Base-by-base conservation (phyloP, 1,140 invertebrate genomes). In the Nasonia vitripennis region DNA sequence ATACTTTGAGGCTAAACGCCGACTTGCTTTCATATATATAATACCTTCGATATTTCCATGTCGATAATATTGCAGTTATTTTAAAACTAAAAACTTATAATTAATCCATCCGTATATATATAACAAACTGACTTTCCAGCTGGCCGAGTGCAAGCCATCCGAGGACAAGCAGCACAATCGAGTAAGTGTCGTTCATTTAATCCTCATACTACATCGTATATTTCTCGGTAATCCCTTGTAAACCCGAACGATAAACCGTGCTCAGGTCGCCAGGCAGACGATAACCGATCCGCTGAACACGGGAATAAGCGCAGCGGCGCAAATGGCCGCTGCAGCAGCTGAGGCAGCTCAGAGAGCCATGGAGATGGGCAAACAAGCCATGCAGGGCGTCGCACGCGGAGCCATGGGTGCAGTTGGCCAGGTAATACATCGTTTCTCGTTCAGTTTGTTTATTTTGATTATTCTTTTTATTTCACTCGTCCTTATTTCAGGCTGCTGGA, bases 251-350 rank as follows among this genome's bases (percentile, higher is more conserved):
- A 51, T 62, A 27, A 27, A 20, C 51, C 10, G 20, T 45, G 48
- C 23, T 77, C 34, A 87, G 87, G 67, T 82, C 41, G 67, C 48
- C 34, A 85, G 88, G 67, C 87, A 89, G 78, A 23, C 70, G 12
- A 34, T 77, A 34, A 82, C 74, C 2, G 62, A 83, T 78, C 73
- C 81, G n/a, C 45, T 75, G 14, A 48, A 17, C 14, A 78, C 27
- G 34, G 83, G 80, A 62, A 73, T 83, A 67, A 67, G 70, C 23
- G 81, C 37, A n/a, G 77, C 80, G 1, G 17, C 78, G 27, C 85
- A 86, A 85, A 81, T 87, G 55, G 73, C 78, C 55, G 1, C 23
- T 0, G 23, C 41, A 0, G 68, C 48, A 62, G 45, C 83, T 3
- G n/a, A 73, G 6, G 68, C 83, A 71, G 68, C 77, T 12, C 27